phyloP scores from a whole-genome alignment of 2,797 vertebrate genomes.

The Chrysocyon brachyurus region DNA sequence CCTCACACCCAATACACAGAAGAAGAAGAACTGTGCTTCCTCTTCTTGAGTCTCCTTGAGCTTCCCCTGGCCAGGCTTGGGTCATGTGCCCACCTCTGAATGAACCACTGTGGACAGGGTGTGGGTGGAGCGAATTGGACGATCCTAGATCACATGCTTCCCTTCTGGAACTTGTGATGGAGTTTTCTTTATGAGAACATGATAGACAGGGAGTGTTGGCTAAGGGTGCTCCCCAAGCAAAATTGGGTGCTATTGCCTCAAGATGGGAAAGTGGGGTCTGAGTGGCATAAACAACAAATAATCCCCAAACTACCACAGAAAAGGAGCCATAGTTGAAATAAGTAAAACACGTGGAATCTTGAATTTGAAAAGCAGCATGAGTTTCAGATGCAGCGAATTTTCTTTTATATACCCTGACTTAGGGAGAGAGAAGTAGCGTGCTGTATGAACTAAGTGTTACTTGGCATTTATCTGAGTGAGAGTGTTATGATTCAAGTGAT shows the following conservation, averaged over 20 bases:
- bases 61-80: neutral
- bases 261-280: neutral
- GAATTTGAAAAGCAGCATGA: neutral
- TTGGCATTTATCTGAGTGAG: constrained; percentile 25
- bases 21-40: neutral
- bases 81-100: neutral
- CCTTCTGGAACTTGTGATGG: accelerated
- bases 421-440: neutral
- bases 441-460: neutral
- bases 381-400: constrained; percentile 10
- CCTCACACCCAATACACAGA: neutral
- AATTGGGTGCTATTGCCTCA: neutral
- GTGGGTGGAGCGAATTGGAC: neutral
- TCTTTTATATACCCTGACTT: neutral
- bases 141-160: neutral
- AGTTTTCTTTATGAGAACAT: neutral
- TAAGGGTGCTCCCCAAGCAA: neutral
- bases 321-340: neutral
- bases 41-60: neutral
- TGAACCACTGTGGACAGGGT: neutral
- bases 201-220: neutral
- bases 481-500: neutral
- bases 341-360: neutral
- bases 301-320: neutral
- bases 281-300: neutral